Conservation (phyloP, 2,888 invertebrate genomes). For the Bellardia pandia region DNA sequence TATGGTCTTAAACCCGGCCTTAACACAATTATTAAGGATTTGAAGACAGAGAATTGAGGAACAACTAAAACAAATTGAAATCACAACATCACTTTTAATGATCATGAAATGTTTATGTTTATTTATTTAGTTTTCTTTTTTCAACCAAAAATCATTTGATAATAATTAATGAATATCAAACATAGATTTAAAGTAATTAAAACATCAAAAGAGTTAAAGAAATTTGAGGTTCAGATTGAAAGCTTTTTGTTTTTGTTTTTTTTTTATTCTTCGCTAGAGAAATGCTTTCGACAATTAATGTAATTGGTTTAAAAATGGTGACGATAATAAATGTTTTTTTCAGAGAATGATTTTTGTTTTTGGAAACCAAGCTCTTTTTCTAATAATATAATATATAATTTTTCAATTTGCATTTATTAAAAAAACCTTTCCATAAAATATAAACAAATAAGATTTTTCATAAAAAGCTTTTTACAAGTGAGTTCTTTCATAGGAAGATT, state of each 20-base stretch:
- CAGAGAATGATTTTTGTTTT: too few species aligned
- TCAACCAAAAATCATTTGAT: constrained; percentile 40
- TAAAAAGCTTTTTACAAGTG: not conserved
- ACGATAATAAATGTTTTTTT: too few species aligned
- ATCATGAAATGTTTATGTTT: constrained; percentile 79
- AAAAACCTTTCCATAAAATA: too few species aligned
- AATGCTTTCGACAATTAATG: too few species aligned
- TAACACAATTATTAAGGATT: constrained; percentile 64
- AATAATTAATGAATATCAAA: constrained; percentile 32
- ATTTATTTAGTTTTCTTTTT: not conserved
- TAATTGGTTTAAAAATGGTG: too few species aligned
- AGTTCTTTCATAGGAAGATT: not conserved
- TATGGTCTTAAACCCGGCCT: constrained; percentile 23
- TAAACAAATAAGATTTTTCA: not conserved
- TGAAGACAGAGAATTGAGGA: constrained; percentile 8
- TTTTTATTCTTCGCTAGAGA: too few species aligned
- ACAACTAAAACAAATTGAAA: constrained; percentile 78
- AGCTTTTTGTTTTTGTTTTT: not conserved
- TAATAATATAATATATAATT: too few species aligned
- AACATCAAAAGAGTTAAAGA: too few species aligned
- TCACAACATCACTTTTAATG: constrained; percentile 81
- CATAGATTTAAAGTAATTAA: constrained; percentile 31
- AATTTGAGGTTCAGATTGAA: not conserved
- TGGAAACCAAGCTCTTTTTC: too few species aligned
- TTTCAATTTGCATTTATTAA: too few species aligned